phyloP scores from a whole-genome alignment of 2,797 vertebrate genomes.

The Sebastes matsubarae region DNA sequence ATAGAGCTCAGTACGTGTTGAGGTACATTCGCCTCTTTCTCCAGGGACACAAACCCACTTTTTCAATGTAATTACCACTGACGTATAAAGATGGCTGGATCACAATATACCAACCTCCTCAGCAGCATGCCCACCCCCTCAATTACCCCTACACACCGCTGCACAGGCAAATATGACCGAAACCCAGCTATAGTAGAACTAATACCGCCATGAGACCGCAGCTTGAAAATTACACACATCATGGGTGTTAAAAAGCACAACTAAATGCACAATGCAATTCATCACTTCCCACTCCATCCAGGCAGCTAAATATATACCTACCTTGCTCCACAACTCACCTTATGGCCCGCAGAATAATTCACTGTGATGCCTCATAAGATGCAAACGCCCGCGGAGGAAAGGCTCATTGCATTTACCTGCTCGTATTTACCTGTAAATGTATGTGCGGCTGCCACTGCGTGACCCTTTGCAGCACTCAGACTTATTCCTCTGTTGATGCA shows the following conservation, averaged over 20 bases:
- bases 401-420: conserved; percentile 63
- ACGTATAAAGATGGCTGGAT: conserved; percentile 66
- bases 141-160: conserved; percentile 49
- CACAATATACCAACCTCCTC: conserved; percentile 65
- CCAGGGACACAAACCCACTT: conserved; percentile 49
- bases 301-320: conserved; percentile 48
- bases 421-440: conserved; percentile 74
- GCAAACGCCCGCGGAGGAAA: conserved; percentile 43
- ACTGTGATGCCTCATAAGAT: conserved; percentile 61
- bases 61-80: conserved; percentile 71
- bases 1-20: conserved; percentile 12
- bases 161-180: conserved; percentile 18
- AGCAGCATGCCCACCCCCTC: conserved; percentile 51
- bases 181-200: not conserved
- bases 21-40: conserved; percentile 22
- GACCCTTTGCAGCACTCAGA: conserved; percentile 71
- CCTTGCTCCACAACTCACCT: conserved; percentile 64
- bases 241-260: conserved; percentile 47
- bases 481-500: conserved; percentile 78
- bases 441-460: conserved; percentile 56
- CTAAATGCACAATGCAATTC: conserved; percentile 21
- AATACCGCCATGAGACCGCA: not conserved
- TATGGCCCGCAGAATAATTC: conserved; percentile 65
- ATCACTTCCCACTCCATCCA: conserved; percentile 32
- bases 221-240: conserved; percentile 32